These are phyloP conservation scores for Drosophila emarginata DNA, from an alignment of 2,888 invertebrate genomes.

Conservation along the genomic window DNA sequence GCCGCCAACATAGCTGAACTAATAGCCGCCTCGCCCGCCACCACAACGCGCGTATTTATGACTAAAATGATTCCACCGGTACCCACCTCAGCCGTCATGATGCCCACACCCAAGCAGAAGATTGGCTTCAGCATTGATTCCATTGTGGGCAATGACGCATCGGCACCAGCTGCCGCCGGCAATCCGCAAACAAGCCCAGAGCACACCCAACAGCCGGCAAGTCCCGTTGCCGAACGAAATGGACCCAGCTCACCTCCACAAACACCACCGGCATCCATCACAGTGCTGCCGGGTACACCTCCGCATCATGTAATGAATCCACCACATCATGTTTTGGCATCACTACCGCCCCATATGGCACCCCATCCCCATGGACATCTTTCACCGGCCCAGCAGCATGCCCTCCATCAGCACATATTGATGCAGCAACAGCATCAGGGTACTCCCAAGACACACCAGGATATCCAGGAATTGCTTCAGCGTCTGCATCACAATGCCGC, in stretches of 20 bases:
- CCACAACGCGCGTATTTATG: constrained; percentile 79
- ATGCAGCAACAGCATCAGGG: constrained; percentile 67
- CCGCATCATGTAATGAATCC: constrained; percentile 70
- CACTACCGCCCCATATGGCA: constrained; percentile 59
- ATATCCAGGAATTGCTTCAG: constrained; percentile 80
- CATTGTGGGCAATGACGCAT: constrained; percentile 89
- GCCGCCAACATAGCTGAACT: constrained; percentile 73
- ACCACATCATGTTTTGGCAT: constrained; percentile 50
- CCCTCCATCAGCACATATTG: constrained; percentile 77
- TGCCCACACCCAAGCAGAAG: constrained; percentile 94
- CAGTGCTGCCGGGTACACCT: constrained; percentile 56
- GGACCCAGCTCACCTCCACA: constrained; percentile 79
- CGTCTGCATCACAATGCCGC: constrained; percentile 80
- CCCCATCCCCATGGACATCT: constrained; percentile 52
- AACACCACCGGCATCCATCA: constrained; percentile 70
- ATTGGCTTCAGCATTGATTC: constrained; percentile 98
- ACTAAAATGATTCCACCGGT: constrained; percentile 95
- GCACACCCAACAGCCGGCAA: constrained; percentile 54
- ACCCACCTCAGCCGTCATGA: constrained; percentile 95
- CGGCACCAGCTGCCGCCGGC: constrained; percentile 42
- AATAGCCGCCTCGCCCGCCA: constrained; percentile 67
- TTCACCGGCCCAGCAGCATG: constrained; percentile 65
- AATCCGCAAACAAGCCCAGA: constrained; percentile 41
- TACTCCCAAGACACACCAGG: constrained; percentile 76
- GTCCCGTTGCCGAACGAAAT: constrained; percentile 64